These are phyloP conservation scores for Ammodytes dubius DNA, from an alignment of 2,113 vertebrate species.

Conservation along the genomic window DNA sequence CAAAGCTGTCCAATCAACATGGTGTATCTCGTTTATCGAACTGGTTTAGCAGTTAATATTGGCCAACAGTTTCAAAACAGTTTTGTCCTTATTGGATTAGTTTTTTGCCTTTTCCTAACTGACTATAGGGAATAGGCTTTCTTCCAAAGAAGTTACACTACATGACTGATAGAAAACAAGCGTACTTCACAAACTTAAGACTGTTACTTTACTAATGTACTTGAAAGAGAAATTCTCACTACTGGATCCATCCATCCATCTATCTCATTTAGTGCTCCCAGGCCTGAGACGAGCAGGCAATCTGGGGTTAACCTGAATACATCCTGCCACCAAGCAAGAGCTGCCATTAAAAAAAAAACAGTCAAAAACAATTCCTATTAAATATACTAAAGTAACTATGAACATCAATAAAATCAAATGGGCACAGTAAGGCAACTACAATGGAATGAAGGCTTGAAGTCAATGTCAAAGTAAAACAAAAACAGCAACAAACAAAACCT, in stretches of 20 bases:
- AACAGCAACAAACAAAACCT: no score
- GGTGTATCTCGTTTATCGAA: not conserved
- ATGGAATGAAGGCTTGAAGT: not conserved
- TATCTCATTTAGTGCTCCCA: not conserved
- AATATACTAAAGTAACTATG: not conserved
- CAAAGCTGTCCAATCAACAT: not conserved
- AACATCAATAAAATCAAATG: not conserved
- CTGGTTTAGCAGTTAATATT: not conserved
- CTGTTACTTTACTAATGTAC: no score
- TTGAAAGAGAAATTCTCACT: not conserved
- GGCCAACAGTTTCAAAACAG: no score
- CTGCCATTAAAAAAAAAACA: not conserved
- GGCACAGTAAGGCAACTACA: not conserved
- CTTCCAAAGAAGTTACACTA: no score
- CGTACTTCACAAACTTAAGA: not conserved
- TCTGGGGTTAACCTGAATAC: not conserved
- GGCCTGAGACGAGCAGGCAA: not conserved
- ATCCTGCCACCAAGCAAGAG: not conserved
- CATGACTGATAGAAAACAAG: not conserved
- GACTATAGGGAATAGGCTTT: not conserved
- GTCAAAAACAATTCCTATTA: not conserved
- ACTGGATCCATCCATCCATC: not conserved
- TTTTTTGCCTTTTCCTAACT: no score
- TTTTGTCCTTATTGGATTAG: no score
- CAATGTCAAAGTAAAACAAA: not conserved